These are phyloP conservation scores for Artibeus lituratus DNA, from an alignment of 2,797 vertebrate species.

Conservation along the genomic window DNA sequence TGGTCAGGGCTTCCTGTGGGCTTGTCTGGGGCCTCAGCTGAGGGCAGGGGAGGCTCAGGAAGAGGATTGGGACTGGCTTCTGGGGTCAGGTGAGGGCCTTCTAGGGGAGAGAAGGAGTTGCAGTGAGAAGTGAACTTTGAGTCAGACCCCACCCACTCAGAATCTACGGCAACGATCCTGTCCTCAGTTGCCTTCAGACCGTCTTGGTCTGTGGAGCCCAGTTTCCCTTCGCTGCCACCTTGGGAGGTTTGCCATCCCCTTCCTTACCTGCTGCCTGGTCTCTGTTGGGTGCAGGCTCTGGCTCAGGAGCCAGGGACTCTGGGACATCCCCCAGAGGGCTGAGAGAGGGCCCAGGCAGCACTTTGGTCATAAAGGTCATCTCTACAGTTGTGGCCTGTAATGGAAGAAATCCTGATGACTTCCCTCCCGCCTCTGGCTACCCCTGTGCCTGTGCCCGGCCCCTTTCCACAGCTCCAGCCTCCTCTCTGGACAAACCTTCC, in stretches of 20 bases:
- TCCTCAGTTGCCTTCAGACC: background rate
- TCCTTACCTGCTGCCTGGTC: constrained; percentile 67
- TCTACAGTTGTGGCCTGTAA: constrained; percentile 79
- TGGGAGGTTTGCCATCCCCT: background rate
- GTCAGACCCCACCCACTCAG: background rate
- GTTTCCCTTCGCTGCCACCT: background rate
- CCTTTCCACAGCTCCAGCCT: background rate
- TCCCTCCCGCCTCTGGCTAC: background rate
- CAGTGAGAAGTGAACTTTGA: background rate
- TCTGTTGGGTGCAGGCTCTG: constrained; percentile 36
- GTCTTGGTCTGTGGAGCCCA: background rate
- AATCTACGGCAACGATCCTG: background rate
- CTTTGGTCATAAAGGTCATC: constrained; percentile 78
- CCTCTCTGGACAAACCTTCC: background rate
- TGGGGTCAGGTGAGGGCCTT: constrained; percentile 42
- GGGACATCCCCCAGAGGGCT: constrained; percentile 47
- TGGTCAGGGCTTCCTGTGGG: constrained; percentile 47
- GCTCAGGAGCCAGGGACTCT: background rate
- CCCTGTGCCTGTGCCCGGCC: background rate
- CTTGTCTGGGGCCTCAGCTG: constrained; percentile 48
- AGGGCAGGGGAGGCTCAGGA: constrained; percentile 30
- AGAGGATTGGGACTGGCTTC: constrained; percentile 49
- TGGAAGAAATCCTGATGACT: background rate
- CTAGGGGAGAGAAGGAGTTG: constrained; percentile 28
- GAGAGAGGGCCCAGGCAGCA: constrained; percentile 62